Percentiles rank a stretch among this genome's conserved stretches.
phyloP scores from a whole-genome alignment of 2,113 vertebrate species.

The Takifugu bimaculatus region DNA sequence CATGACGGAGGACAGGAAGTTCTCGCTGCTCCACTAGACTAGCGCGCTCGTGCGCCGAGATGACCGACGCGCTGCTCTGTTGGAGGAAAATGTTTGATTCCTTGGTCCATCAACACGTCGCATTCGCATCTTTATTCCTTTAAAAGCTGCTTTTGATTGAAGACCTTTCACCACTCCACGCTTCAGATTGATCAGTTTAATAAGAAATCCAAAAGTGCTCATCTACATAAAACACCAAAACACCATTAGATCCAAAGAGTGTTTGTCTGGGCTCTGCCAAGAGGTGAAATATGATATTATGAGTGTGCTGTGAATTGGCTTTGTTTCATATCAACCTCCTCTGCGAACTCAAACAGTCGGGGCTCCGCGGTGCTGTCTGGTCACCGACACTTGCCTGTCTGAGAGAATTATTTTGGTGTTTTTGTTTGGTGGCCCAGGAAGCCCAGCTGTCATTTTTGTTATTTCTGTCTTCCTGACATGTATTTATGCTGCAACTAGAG shows the following conservation, averaged over 20 bases:
- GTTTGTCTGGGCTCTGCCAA: neutral
- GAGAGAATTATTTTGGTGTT: slow-evolving; percentile 27
- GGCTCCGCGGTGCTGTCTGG: slow-evolving; percentile 14
- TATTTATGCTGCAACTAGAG: slow-evolving; percentile 12
- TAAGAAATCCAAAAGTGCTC: neutral
- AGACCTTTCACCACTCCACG: neutral
- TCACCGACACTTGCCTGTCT: slow-evolving; percentile 29
- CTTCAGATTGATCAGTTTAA: neutral
- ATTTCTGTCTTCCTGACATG: slow-evolving; percentile 2
- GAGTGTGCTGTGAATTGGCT: neutral
- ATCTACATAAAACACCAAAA: neutral
- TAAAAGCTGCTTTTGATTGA: no score
- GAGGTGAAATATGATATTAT: neutral
- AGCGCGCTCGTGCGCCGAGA: no score
- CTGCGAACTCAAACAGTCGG: slow-evolving; percentile 36
- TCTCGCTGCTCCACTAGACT: no score
- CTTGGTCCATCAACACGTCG: no score
- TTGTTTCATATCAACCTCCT: slow-evolving; percentile 17
- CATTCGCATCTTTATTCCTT: no score
- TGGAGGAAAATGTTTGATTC: no score
- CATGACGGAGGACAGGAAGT: no score
- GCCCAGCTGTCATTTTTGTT: slow-evolving; percentile 34
- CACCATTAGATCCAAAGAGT: neutral
- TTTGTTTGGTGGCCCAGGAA: slow-evolving; percentile 16
- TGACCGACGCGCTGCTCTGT: no score